Evolutionary conservation across 1,140 invertebrate species (phyloP).

Genomic region (Dendroctonus ponderosae): DNA sequence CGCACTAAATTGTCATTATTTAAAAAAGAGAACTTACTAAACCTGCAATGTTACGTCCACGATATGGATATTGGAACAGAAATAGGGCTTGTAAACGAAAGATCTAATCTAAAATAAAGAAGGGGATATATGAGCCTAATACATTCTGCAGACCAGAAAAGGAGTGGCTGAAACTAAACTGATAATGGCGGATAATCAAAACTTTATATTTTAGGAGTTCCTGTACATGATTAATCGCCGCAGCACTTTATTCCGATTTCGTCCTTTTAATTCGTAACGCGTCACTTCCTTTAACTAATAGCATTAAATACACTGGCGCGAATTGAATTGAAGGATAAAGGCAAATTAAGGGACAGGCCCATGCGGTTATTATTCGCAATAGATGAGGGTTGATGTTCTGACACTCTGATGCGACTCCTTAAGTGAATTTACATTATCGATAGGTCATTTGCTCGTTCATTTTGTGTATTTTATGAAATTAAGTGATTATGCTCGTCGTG

Average conservation of each 20-base stretch:
- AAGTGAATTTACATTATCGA: slow-evolving; percentile 19
- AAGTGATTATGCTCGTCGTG: background rate
- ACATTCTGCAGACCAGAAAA: slow-evolving; percentile 29
- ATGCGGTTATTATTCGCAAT: slow-evolving; percentile 27
- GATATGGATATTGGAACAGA: slow-evolving; percentile 9
- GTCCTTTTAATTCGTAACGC: slow-evolving; percentile 34
- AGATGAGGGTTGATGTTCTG: slow-evolving; percentile 29
- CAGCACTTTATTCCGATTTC: slow-evolving; percentile 34
- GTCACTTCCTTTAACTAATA: slow-evolving; percentile 35
- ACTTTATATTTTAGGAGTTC: slow-evolving; percentile 37
- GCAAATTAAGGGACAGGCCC: slow-evolving; percentile 28
- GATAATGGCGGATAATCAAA: slow-evolving; percentile 37
- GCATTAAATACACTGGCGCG: slow-evolving; percentile 26
- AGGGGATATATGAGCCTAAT: slow-evolving; percentile 31
- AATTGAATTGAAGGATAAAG: slow-evolving; percentile 34
- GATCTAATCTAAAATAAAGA: slow-evolving; percentile 35
- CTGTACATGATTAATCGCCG: slow-evolving; percentile 34
- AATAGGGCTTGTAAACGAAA: slow-evolving; percentile 19
- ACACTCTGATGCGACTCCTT: slow-evolving; percentile 10
- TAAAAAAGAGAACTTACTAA: slow-evolving; percentile 26
- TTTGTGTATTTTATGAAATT: background rate
- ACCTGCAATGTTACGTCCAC: slow-evolving; percentile 21
- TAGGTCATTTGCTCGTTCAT: slow-evolving; percentile 10
- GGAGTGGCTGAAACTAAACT: slow-evolving; percentile 35
- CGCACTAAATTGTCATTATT: slow-evolving; percentile 27